Percentiles rank a stretch among this genome's conserved stretches.
Evolutionary conservation across 2,113 vertebrate genomes (phyloP).

Genomic region (Scytalopus superciliaris): DNA sequence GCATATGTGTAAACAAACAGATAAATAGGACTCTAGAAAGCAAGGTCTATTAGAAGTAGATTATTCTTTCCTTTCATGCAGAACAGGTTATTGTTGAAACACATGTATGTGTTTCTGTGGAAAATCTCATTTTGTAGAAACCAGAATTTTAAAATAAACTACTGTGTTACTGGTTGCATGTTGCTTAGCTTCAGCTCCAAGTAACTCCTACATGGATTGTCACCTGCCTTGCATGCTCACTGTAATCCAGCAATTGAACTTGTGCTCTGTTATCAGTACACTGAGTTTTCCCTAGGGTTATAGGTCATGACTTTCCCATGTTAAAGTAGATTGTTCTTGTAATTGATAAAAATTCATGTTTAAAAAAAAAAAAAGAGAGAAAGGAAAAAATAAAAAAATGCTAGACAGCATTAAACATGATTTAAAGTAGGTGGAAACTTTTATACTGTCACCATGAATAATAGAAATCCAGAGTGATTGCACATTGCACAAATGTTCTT

Average conservation of each 20-base stretch:
- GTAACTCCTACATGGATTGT: background rate
- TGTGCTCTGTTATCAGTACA: background rate
- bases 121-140: background rate
- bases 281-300: background rate
- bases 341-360: background rate
- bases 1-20: fast-evolving
- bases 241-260: background rate
- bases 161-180: background rate
- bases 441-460: slow-evolving; percentile 42
- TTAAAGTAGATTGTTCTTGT: background rate
- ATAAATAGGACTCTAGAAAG: background rate
- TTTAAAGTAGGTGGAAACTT: background rate
- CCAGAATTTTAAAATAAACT: background rate
- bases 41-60: background rate
- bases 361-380: background rate
- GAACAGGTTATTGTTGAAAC: background rate
- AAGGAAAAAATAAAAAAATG: background rate
- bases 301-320: background rate
- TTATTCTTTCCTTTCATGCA: background rate
- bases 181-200: background rate
- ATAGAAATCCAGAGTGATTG: slow-evolving; percentile 28
- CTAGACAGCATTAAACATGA: background rate
- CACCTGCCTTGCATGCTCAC: background rate
- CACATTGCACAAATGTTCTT: slow-evolving; percentile 46
- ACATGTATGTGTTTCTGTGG: background rate